Evolutionary conservation across 2,888 invertebrate species (phyloP), one percentile per base, ranked within the genome.

Genomic region (Brassicogethes aeneus): DNA sequence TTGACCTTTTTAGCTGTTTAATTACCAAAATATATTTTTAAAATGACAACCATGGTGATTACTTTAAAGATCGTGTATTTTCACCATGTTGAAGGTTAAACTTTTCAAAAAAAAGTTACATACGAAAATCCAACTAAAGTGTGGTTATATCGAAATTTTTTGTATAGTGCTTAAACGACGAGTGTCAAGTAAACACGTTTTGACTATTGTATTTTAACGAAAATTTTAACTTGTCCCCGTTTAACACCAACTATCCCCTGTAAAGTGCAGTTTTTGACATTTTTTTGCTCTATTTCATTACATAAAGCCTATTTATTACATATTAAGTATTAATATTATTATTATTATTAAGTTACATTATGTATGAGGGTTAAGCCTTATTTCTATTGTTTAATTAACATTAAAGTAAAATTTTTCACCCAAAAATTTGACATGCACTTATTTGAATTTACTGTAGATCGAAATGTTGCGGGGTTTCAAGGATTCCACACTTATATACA

Each of bases 151-250:
- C 65, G 55, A 62, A 66, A 60, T 56, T 61, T 17, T 65, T 65
- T 68, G 67, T 68, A 62, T 68, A 63, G 66, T 62, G 64, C 60
- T 58, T 55, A 51, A 53, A 44, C 36, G 40, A 33, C 32, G 46
- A 39, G 48, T 55, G 50, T 12, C 14, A 23, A 7, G 5, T 43
- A 59, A 57, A 61, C 62, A 61, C 67, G 68, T 68, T 68, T 65
- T 60, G 68, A 60, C 68, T 68, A 68, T 68, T 68, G 68, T 64
- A 51, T 55, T 60, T 62, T 61, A 62, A 64, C 56, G 47, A 44
- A 64, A 61, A 53, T 43, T 53, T 54, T 56, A 55, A 59, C 15
- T 7, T 36, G 14, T 42, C 14, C 41, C 41, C 37, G 40, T 37
- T 39, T 41, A 40, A n/a, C 12, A 5, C 15, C 15, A 23, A 15